These are phyloP conservation scores for Parauchenoglanis punctatus DNA, from an alignment of 2,797 vertebrate genomes.

Conservation along the genomic window DNA sequence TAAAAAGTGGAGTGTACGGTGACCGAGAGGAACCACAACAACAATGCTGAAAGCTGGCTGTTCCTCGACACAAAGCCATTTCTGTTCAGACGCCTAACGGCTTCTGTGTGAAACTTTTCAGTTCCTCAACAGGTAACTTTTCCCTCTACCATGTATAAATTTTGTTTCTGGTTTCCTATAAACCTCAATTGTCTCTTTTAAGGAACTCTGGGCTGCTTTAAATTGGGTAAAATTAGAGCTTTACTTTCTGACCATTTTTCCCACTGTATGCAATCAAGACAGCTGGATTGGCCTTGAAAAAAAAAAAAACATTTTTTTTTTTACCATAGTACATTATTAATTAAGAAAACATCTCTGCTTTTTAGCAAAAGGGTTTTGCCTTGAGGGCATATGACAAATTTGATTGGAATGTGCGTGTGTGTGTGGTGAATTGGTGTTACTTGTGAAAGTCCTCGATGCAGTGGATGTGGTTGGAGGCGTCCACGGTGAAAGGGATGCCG, in stretches of 20 bases:
- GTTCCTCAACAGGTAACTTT: constrained; percentile 43
- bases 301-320: background rate
- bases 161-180: constrained; percentile 21
- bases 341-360: background rate
- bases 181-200: constrained; percentile 32
- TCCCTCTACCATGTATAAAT: background rate
- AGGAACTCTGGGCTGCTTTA: constrained; percentile 5
- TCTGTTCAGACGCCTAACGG: constrained; percentile 45
- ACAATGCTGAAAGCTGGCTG: constrained; percentile 37
- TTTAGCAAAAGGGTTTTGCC: background rate
- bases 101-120: constrained; percentile 51
- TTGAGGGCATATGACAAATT: background rate
- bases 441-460: constrained; percentile 99
- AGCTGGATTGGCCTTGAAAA: background rate
- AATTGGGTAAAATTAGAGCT: background rate
- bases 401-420: background rate
- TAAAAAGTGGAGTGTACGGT: constrained; percentile 37
- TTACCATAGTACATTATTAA: background rate
- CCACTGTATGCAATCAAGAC: background rate
- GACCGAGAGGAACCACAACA: constrained; percentile 47
- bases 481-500: constrained; percentile 95
- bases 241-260: background rate
- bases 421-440: constrained; percentile 68
- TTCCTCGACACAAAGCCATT: constrained; percentile 71
- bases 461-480: constrained; percentile 94